Conservation (phyloP, 2,888 invertebrate species). For the Lasius fuliginosus region DNA sequence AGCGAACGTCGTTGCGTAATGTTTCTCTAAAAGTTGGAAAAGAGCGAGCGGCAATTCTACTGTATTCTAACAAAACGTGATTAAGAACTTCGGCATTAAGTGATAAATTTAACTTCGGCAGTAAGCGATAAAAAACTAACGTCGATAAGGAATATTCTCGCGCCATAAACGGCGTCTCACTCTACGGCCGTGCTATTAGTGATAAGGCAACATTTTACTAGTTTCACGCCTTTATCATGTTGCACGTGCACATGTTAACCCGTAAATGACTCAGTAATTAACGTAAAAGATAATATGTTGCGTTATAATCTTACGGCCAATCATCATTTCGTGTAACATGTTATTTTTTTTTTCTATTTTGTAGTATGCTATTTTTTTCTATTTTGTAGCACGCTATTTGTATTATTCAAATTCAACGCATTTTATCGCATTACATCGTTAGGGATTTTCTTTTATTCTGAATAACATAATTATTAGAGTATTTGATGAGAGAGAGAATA, state of each 20-base stretch:
- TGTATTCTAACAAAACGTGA: slow-evolving; percentile 57
- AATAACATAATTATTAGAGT: neutral
- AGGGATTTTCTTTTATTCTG: neutral
- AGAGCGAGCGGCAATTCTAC: neutral
- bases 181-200: slow-evolving; percentile 23
- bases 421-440: neutral
- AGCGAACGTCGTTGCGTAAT: slow-evolving; percentile 11
- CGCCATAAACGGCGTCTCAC: slow-evolving; percentile 29
- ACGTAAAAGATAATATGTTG: slow-evolving; percentile 41
- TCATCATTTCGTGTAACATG: neutral
- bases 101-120: slow-evolving; percentile 48
- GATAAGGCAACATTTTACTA: slow-evolving; percentile 66
- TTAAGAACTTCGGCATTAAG: slow-evolving; percentile 50
- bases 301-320: slow-evolving; percentile 20
- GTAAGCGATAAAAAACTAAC: slow-evolving; percentile 52
- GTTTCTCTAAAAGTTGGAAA: slow-evolving; percentile 13
- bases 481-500: neutral
- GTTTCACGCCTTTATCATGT: slow-evolving; percentile 63
- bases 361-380: neutral
- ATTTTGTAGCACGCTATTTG: neutral
- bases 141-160: slow-evolving; percentile 51
- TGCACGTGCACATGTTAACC: slow-evolving; percentile 29
- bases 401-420: neutral
- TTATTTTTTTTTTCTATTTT: neutral
- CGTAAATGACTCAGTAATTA: slow-evolving; percentile 63